Evolutionary conservation across 1,140 invertebrate genomes (phyloP).

Genomic region (Heliconius congener): DNA sequence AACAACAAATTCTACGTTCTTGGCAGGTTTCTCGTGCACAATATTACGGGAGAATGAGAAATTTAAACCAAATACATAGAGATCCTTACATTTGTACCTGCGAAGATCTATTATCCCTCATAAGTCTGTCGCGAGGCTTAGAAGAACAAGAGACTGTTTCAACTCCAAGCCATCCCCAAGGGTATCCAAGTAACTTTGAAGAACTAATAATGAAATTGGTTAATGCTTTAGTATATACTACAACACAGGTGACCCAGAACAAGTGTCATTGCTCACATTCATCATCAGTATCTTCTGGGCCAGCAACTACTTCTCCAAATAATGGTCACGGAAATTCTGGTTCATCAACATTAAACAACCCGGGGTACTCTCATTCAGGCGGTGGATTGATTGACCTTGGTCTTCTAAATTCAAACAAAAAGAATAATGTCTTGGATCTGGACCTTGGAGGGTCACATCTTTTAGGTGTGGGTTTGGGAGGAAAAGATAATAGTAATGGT

Average conservation of each 20-base stretch:
- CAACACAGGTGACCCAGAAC: constrained; percentile 39
- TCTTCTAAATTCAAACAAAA: constrained; percentile 36
- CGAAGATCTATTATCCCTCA: constrained; percentile 47
- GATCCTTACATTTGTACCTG: constrained; percentile 31
- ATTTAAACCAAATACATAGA: constrained; percentile 10
- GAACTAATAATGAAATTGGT: constrained; percentile 64
- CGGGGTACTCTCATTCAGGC: constrained; percentile 15
- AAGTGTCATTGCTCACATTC: constrained; percentile 25
- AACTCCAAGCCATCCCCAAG: not conserved
- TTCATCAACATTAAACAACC: constrained; percentile 8
- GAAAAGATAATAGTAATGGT: constrained; percentile 5
- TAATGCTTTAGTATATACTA: constrained; percentile 59
- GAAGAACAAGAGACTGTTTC: constrained; percentile 44
- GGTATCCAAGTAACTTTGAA: constrained; percentile 34
- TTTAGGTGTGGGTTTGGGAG: constrained; percentile 37
- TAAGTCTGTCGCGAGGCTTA: constrained; percentile 46
- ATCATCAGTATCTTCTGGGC: not conserved
- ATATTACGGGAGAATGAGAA: constrained; percentile 4
- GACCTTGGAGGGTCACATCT: constrained; percentile 33
- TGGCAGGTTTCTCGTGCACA: constrained; percentile 17
- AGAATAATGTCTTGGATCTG: constrained; percentile 36
- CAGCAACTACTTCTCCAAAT: not conserved
- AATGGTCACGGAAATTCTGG: not conserved
- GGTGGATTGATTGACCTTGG: constrained; percentile 39
- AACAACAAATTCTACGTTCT: not conserved